Conservation (phyloP, 1,140 invertebrate genomes). For the Anadara kagoshimensis region DNA sequence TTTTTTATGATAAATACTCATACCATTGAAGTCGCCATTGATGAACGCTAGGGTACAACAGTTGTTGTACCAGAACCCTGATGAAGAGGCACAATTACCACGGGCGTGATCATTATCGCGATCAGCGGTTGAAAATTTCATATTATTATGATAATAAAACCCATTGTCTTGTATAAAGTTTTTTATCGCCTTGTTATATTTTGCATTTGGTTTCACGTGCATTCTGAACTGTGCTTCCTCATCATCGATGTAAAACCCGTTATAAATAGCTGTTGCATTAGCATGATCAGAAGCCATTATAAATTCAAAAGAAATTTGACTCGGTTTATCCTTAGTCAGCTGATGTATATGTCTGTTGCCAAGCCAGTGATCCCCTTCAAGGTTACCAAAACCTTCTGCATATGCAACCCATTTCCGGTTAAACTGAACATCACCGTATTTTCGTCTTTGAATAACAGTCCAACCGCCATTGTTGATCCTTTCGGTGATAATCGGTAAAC, state of each 20-base stretch:
- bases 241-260: slow-evolving; percentile 74
- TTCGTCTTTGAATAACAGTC: slow-evolving; percentile 88
- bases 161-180: slow-evolving; percentile 82
- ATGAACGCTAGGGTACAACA: too few species aligned
- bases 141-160: slow-evolving; percentile 76
- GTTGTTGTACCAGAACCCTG: too few species aligned
- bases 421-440: slow-evolving; percentile 87
- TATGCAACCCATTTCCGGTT: slow-evolving; percentile 95
- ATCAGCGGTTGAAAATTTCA: slow-evolving; percentile 79
- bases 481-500: too few species aligned
- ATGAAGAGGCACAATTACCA: slow-evolving; percentile 78
- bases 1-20: too few species aligned
- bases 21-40: too few species aligned
- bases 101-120: slow-evolving; percentile 77
- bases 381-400: slow-evolving; percentile 95
- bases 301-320: slow-evolving; percentile 72
- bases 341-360: slow-evolving; percentile 74
- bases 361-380: slow-evolving; percentile 80
- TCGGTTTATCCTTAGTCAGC: slow-evolving; percentile 56
- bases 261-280: slow-evolving; percentile 95
- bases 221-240: slow-evolving; percentile 45
- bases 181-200: slow-evolving; percentile 92
- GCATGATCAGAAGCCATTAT: slow-evolving; percentile 91
- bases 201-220: slow-evolving; percentile 83
- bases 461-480: slow-evolving; percentile 83